Evolutionary conservation across 53 echinoderm and acorn worm species (phyloP).

Genomic region (Echinometra lucunter): DNA sequence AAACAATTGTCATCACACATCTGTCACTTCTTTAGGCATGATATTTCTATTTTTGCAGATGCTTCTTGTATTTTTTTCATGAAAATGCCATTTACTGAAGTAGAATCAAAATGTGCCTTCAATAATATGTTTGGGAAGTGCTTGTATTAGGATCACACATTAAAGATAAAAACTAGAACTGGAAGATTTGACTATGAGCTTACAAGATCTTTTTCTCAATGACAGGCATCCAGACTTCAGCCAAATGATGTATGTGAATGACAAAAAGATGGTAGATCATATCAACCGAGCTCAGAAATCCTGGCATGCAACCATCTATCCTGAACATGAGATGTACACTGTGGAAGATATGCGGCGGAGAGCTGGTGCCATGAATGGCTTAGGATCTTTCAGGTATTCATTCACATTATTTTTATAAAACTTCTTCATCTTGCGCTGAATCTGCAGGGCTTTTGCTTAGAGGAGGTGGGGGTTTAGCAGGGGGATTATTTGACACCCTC

Average conservation of each 20-base stretch:
- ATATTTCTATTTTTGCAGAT: not conserved
- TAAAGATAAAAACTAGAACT: too few species aligned
- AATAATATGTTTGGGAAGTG: not conserved
- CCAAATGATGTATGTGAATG: conserved; percentile 57
- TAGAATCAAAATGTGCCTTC: not conserved
- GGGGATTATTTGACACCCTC: too few species aligned
- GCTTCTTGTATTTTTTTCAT: not conserved
- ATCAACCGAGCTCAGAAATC: conserved; percentile 91
- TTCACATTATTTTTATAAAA: not conserved
- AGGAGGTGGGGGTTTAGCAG: not conserved
- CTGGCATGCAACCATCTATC: conserved; percentile 85
- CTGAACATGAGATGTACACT: conserved; percentile 87
- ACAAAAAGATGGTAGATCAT: conserved; percentile 55
- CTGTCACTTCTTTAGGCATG: not conserved
- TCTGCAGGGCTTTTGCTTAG: not conserved
- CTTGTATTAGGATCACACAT: not conserved
- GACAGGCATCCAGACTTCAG: conserved; percentile 55
- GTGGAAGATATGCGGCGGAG: conserved; percentile 81
- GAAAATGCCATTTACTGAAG: not conserved
- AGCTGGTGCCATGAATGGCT: conserved; percentile 64
- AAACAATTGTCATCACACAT: not conserved
- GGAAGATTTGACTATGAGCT: not conserved
- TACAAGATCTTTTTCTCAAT: not conserved
- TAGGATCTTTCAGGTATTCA: conserved; percentile 31
- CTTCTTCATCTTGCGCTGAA: not conserved